A percentile compares a stretch with the other conserved stretches of the same genome.
Conservation (phyloP, 2,113 vertebrate species). For the Anoura caudifer region DNA sequence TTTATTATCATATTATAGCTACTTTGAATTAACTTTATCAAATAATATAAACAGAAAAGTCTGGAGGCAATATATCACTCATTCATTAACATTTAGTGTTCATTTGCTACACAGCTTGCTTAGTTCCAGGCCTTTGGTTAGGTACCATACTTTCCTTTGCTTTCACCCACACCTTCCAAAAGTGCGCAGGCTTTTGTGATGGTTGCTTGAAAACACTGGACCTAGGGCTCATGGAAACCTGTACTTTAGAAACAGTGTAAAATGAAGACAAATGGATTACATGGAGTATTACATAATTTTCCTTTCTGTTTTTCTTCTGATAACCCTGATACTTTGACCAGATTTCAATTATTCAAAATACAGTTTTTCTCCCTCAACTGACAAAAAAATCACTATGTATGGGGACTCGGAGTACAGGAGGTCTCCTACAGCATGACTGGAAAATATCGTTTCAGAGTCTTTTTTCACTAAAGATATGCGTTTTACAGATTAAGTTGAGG, state of each 20-base stretch:
- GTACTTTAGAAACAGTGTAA: neutral
- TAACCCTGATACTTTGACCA: neutral
- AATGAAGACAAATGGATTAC: neutral
- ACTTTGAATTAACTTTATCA: constrained; percentile 44
- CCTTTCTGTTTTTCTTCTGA: neutral
- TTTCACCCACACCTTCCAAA: neutral
- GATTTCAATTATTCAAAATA: neutral
- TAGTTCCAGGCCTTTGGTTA: neutral
- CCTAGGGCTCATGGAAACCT: neutral
- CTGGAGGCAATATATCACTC: neutral
- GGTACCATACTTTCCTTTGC: neutral
- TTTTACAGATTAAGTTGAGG: neutral
- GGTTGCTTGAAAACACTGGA: neutral
- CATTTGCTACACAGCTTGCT: neutral
- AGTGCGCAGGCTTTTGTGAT: neutral
- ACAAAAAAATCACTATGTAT: neutral
- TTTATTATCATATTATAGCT: constrained; percentile 28
- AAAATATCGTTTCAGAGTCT: neutral
- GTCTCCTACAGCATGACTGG: neutral
- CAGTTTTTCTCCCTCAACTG: neutral
- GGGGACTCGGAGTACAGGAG: neutral
- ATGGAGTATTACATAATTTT: neutral
- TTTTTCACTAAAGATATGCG: neutral
- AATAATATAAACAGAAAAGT: constrained; percentile 42
- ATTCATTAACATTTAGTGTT: constrained; percentile 44